These are phyloP conservation scores for Drosophila persimilis DNA, from an alignment of 1,140 invertebrate genomes.

Conservation along the genomic window DNA sequence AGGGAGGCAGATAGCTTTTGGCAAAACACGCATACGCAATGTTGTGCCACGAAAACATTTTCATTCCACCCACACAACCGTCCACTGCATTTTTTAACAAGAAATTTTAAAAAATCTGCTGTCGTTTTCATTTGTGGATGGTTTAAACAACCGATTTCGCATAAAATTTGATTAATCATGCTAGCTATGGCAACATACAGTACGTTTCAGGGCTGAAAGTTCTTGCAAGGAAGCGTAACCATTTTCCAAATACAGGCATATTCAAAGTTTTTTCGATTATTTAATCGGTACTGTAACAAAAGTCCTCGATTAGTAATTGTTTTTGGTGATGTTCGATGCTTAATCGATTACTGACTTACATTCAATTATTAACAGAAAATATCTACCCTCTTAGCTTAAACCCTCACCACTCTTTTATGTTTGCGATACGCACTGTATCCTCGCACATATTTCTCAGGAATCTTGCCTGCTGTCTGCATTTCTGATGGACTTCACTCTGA, in stretches of 20 bases:
- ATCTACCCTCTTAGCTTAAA: too few relatives aligned
- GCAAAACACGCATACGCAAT: constrained; percentile 65
- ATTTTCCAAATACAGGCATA: too few relatives aligned
- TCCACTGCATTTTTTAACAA: constrained; percentile 15
- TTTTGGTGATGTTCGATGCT: too few relatives aligned
- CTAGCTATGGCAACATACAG: constrained; percentile 1
- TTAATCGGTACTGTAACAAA: too few relatives aligned
- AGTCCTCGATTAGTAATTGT: too few relatives aligned
- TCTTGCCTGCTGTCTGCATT: constrained; percentile 33
- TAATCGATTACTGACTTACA: too few relatives aligned
- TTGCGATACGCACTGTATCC: constrained; percentile 21
- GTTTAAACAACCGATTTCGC: constrained; percentile 34
- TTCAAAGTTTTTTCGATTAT: too few relatives aligned
- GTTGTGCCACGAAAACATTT: constrained; percentile 52
- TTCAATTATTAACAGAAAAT: too few relatives aligned
- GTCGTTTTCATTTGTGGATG: not conserved
- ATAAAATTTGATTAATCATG: constrained; percentile 62
- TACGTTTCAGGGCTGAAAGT: not conserved
- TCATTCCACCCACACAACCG: constrained; percentile 41
- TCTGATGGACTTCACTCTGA: constrained; percentile 55
- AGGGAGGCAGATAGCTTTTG: constrained; percentile 11
- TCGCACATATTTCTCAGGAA: constrained; percentile 43
- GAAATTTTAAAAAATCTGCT: constrained; percentile 10
- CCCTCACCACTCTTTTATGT: constrained; percentile 3
- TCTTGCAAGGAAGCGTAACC: too few relatives aligned